Conservation (phyloP, 2,113 vertebrate species). For the Cygnus buccinator region DNA sequence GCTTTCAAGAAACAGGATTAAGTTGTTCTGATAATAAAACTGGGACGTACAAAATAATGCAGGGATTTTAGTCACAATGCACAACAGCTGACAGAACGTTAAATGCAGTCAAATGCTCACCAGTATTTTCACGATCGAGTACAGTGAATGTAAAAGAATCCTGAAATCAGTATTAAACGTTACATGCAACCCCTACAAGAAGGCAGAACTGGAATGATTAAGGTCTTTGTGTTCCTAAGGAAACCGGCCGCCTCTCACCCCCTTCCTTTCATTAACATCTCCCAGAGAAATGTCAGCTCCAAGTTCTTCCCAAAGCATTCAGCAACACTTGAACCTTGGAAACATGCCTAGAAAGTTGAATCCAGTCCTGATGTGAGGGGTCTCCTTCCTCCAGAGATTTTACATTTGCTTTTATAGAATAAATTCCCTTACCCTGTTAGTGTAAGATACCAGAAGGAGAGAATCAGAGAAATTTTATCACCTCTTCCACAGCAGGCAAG, state of each 20-base stretch:
- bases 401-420: not conserved
- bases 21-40: not conserved
- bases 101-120: not conserved
- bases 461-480: not conserved
- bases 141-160: constrained; percentile 19
- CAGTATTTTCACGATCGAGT: not conserved
- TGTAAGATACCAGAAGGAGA: not conserved
- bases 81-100: not conserved
- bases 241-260: constrained; percentile 20
- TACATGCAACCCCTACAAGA: not conserved
- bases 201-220: not conserved
- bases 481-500: not conserved
- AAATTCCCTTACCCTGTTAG: not conserved
- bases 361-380: not conserved
- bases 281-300: constrained; percentile 10
- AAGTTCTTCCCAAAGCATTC: constrained; percentile 23
- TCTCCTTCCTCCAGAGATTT: not conserved
- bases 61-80: not conserved
- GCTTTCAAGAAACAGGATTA: not conserved
- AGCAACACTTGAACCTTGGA: not conserved
- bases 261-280: constrained; percentile 39
- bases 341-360: constrained; percentile 34
- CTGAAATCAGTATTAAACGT: constrained; percentile 16
- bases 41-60: not conserved
- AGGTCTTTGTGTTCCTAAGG: constrained; percentile 46